Percentiles rank a stretch among this genome's conserved stretches.
These are phyloP conservation scores for Drosophila pachea DNA, from an alignment of 1,140 invertebrate genomes.

Conservation along the genomic window DNA sequence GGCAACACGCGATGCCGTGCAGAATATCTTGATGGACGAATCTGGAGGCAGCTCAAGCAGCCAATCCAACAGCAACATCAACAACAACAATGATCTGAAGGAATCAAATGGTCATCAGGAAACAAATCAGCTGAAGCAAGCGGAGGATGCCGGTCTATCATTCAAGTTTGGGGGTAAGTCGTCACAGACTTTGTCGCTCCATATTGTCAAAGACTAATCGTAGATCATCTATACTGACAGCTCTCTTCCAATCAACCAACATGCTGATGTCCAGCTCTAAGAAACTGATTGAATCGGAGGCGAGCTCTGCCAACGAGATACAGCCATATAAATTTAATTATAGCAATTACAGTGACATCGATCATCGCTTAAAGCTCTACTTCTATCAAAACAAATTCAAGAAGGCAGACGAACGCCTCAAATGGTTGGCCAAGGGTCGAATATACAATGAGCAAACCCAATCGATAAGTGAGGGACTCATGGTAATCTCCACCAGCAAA, in stretches of 20 bases:
- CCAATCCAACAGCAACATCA: conserved; percentile 23
- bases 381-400: conserved; percentile 81
- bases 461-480: conserved; percentile 78
- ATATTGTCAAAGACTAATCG: background rate
- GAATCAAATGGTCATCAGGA: conserved; percentile 18
- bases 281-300: conserved; percentile 57
- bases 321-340: conserved; percentile 81
- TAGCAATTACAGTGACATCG: conserved; percentile 80
- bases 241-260: conserved; percentile 75
- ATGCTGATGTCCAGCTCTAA: conserved; percentile 71
- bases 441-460: conserved; percentile 78
- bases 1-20: conserved; percentile 16
- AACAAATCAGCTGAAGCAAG: conserved; percentile 27
- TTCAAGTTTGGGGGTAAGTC: conserved; percentile 60
- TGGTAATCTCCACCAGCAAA: conserved; percentile 81
- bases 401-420: conserved; percentile 81
- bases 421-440: conserved; percentile 80
- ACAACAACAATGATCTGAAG: conserved; percentile 22
- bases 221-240: conserved; percentile 27
- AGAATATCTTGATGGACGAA: conserved; percentile 35
- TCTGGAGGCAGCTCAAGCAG: conserved; percentile 10
- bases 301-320: conserved; percentile 2
- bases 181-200: too few species aligned
- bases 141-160: conserved; percentile 49
- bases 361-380: conserved; percentile 82